Evolutionary conservation across 2,113 vertebrate genomes (phyloP).

Genomic region (Varanus komodoensis): DNA sequence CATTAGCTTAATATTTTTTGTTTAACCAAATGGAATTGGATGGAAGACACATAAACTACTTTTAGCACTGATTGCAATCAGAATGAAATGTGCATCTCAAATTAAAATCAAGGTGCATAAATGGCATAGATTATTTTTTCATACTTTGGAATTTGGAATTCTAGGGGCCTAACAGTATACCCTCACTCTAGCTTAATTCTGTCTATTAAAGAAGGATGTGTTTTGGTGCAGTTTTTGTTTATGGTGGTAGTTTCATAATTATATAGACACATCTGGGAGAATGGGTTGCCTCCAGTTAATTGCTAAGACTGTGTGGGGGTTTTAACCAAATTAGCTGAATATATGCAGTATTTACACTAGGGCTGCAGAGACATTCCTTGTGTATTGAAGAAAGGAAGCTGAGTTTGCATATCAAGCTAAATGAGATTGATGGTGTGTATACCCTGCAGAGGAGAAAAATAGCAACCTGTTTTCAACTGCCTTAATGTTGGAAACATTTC

Average conservation of each 20-base stretch:
- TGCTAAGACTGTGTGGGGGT: conserved; percentile 26
- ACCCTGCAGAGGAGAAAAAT: background rate
- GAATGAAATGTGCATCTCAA: background rate
- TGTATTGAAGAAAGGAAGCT: conserved; percentile 35
- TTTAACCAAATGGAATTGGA: background rate
- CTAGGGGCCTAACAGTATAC: background rate
- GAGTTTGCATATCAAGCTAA: conserved; percentile 15
- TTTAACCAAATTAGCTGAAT: conserved; percentile 36
- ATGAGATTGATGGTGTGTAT: background rate
- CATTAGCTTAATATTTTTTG: background rate
- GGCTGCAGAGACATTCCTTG: conserved; percentile 25
- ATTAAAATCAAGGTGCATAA: background rate
- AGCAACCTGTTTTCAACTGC: conserved; percentile 11
- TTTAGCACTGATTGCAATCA: background rate
- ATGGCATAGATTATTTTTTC: background rate
- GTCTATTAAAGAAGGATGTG: conserved; percentile 8
- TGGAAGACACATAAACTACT: background rate
- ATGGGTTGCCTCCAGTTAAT: conserved; percentile 43
- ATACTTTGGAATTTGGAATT: conserved; percentile 1
- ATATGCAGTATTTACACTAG: conserved; percentile 40
- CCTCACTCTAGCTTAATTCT: background rate
- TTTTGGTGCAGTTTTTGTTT: conserved; percentile 34
- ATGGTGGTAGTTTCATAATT: conserved; percentile 36
- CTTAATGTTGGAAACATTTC: background rate
- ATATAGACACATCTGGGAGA: conserved; percentile 36